Percentiles rank a stretch among this genome's conserved stretches.
Evolutionary conservation across 2,797 vertebrate genomes (phyloP).

Genomic region (Pantherophis alleghaniensis): DNA sequence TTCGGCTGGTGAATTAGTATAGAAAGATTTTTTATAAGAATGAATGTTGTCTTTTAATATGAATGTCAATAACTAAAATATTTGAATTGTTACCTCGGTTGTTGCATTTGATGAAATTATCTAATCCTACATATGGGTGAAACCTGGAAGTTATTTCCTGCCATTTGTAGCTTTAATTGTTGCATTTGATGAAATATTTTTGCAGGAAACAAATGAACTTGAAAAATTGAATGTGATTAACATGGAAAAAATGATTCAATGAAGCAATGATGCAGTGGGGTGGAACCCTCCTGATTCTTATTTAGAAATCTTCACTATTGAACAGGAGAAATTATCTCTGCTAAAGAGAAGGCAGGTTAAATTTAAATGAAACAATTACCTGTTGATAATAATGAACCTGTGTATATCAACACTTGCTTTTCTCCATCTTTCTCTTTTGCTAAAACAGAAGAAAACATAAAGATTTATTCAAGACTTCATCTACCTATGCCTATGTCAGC

Average conservation of each 20-base stretch:
- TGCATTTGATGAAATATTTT: conserved; percentile 16
- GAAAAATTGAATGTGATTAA: conserved; percentile 11
- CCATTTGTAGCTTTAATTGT: background rate
- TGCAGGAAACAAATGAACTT: conserved; percentile 14
- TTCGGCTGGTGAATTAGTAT: conserved; percentile 51
- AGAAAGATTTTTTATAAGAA: conserved; percentile 30
- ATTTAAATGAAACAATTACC: background rate
- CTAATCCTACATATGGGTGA: too few relatives aligned
- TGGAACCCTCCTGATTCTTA: background rate
- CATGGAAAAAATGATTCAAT: conserved; percentile 13
- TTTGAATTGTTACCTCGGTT: background rate
- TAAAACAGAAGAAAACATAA: background rate
- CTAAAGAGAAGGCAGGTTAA: background rate
- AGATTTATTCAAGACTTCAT: background rate
- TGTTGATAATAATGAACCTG: background rate
- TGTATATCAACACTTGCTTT: background rate
- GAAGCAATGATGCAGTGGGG: background rate
- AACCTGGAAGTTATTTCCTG: too few relatives aligned
- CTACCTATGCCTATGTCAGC: background rate
- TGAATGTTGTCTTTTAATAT: background rate
- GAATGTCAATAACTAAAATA: conserved; percentile 15
- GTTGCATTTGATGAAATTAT: conserved; percentile 10
- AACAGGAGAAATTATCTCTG: too few relatives aligned
- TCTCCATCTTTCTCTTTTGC: background rate
- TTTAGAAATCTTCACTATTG: background rate